Evolutionary conservation across 2,888 invertebrate species (phyloP), one percentile per base, ranked within the genome.

Genomic region (Drosophila cognata): DNA sequence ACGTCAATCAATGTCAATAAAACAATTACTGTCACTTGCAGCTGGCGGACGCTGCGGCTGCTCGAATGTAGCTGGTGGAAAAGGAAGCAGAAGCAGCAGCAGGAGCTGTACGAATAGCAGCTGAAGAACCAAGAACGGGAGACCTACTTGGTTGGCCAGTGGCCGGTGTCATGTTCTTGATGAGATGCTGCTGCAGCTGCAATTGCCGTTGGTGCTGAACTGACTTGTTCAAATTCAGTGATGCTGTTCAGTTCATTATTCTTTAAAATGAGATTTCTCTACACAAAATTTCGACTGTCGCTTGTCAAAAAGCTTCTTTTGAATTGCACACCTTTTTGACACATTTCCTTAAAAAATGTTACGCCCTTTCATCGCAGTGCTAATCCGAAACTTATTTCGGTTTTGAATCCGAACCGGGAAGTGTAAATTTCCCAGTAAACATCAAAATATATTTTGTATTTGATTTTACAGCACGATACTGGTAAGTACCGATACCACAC

Each of bases 1-100:
- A 75, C 86, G 91, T 91, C 91, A 91, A 91, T 91, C 91, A 91
- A 91, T 91, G 91, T 89, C 91, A 91, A 91, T 91, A 91, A 91
- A 91, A 89, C 91, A 91, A 91, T 91, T 90, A 89, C 90, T 91
- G 91, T 91, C 91, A 91, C 88, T 91, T 87, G 82, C 89, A 89
- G 81, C 79, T 79, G 79, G 71, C 81, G 68, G 64, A 65, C 65
- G 62, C 58, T 68, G 71, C 43, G 43, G 35, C 35, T 31, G 62
- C 62, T 70, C 63, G 51, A 53, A 58, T 31, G 53, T n/a, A 29
- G 35, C 53, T 33, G 52, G 8, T 29, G 28, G 5, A 4, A 10
- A 59, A 25, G 33, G n/a, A 8, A 31, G 29, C n/a, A 31, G 28
- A 2, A 36, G 28, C 10, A 28, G 28, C 6, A 28, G 21, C 4